Evolutionary conservation across 2,888 invertebrate genomes (phyloP), one percentile per base, ranked within the genome.

Genomic region (Venusia cambrica): DNA sequence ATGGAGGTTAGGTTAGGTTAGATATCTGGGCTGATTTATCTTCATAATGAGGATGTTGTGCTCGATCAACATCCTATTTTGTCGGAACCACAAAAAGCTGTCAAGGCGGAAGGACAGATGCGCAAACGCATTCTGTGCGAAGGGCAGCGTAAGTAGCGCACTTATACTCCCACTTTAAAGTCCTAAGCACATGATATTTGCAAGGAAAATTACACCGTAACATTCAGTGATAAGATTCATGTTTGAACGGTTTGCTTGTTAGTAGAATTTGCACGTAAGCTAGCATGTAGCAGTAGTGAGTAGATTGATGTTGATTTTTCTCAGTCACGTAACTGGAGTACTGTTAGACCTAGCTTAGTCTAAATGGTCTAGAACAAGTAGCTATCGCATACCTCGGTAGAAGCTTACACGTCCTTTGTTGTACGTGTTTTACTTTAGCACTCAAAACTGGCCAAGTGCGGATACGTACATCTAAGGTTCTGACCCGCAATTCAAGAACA

Each of bases 291-390:
- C 55, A 39, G 46, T 36, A n/a, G n/a, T n/a, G n/a, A n/a, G n/a
- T n/a, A 55, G 58, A 62, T 65, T 55, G 69, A 63, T 62, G 63
- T 51, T 57, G 70, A 70, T 68, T 68, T 65, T 62, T 62, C 62
- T 63, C 53, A 65, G 69, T 70, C 79, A 78, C 78, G 74, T 78
- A 71, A 62, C 57, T 52, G 48, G 55, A 45, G 41, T 66, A 75
- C 77, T 61, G 73, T 73, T 76, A 70, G 50, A 34, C 17, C 42
- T 46, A 43, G 51, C 33, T 40, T 40, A 31, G 49, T 58, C 24
- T 38, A 45, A 37, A 38, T 54, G 44, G 35, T 38, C 48, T 46
- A 38, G 37, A 49, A 51, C 51, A 44, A 15, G 36, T 21, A 21
- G n/a, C n/a, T n/a, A n/a, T n/a, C n/a, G n/a, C n/a, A n/a, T n/a